These are phyloP conservation scores for Drosophila ogumai DNA, from an alignment of 1,140 invertebrate species.

Conservation along the genomic window DNA sequence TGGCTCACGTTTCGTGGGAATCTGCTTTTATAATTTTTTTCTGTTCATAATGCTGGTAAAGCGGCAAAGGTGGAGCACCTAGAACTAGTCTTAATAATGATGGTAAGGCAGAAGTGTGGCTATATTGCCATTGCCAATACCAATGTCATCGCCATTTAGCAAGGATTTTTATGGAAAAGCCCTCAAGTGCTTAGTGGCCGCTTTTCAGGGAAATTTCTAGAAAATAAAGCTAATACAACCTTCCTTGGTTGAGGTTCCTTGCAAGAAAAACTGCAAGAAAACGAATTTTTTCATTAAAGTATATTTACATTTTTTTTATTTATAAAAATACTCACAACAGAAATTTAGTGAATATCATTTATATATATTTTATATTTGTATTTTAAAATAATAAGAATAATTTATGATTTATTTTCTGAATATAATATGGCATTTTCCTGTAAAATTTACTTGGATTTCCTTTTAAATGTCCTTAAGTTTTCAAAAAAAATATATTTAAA, in stretches of 20 bases:
- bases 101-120: neutral
- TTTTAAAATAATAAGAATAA: neutral
- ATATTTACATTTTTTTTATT: neutral
- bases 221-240: neutral
- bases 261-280: too few relatives aligned
- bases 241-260: too few relatives aligned
- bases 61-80: constrained; percentile 4
- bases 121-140: constrained; percentile 8
- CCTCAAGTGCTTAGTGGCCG: neutral
- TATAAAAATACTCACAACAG: neutral
- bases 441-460: neutral
- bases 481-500: neutral
- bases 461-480: too few relatives aligned
- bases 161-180: neutral
- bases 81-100: constrained; percentile 1
- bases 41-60: too few relatives aligned
- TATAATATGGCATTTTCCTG: too few relatives aligned
- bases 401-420: neutral
- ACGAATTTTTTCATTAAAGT: neutral
- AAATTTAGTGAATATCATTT: neutral
- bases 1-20: constrained; percentile 19
- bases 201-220: constrained; percentile 8
- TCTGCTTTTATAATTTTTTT: constrained; percentile 1
- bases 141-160: neutral
- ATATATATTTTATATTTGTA: neutral